These are phyloP conservation scores for Drosophila recens DNA, from an alignment of 2,888 invertebrate species.

Conservation along the genomic window DNA sequence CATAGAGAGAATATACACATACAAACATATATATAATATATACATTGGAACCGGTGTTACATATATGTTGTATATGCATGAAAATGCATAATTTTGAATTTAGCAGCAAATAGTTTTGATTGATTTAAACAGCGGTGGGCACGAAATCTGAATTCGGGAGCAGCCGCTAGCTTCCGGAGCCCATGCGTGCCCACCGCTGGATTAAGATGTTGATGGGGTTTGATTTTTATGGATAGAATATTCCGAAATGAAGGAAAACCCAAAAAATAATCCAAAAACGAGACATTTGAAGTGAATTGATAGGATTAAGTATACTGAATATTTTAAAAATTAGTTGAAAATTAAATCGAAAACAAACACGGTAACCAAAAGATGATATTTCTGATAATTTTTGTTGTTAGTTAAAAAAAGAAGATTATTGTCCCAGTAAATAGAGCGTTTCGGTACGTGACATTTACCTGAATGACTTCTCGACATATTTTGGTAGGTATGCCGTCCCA, in stretches of 20 bases:
- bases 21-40: slow-evolving; percentile 31
- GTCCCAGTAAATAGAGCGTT: slow-evolving; percentile 23
- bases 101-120: slow-evolving; percentile 27
- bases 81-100: slow-evolving; percentile 48
- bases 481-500: slow-evolving; percentile 83
- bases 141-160: no score
- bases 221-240: slow-evolving; percentile 3
- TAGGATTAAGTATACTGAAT: not conserved
- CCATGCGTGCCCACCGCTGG: no score
- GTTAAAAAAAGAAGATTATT: slow-evolving; percentile 6
- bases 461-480: slow-evolving; percentile 86
- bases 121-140: not conserved
- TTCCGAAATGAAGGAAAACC: not conserved
- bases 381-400: slow-evolving; percentile 6
- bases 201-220: slow-evolving; percentile 14
- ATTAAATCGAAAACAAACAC: slow-evolving; percentile 25
- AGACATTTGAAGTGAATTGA: slow-evolving; percentile 18
- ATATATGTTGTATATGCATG: slow-evolving; percentile 30
- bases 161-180: no score
- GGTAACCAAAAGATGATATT: slow-evolving; percentile 34
- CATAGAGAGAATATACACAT: slow-evolving; percentile 30
- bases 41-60: slow-evolving; percentile 1
- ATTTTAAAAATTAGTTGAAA: slow-evolving; percentile 17
- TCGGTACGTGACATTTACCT: slow-evolving; percentile 82
- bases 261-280: slow-evolving; percentile 7